A percentile compares a stretch with the other conserved stretches of the same genome.
phyloP scores from a whole-genome alignment of 2,113 vertebrate species.

The Holacanthus passer region DNA sequence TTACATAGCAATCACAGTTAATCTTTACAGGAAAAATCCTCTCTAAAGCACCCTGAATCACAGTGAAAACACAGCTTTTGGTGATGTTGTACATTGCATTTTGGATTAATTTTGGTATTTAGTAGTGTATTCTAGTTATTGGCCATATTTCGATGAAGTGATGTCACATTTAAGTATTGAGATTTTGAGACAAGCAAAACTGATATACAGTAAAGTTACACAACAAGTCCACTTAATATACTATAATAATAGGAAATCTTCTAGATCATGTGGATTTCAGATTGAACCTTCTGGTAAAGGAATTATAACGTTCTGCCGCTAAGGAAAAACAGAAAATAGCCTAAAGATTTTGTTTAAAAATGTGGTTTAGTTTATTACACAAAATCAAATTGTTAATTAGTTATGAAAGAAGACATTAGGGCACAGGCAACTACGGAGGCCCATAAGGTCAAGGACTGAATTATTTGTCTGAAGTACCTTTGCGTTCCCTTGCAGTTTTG shows the following conservation, averaged over 20 bases:
- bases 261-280: neutral
- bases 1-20: conserved; percentile 49
- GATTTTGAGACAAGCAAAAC: no score
- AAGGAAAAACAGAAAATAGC: neutral
- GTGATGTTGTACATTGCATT: conserved; percentile 17
- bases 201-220: neutral
- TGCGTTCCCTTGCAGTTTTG: neutral
- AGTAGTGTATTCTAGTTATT: conserved; percentile 15
- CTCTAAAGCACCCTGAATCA: conserved; percentile 15
- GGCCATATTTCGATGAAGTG: conserved; percentile 15
- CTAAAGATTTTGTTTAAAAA: no score
- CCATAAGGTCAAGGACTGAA: no score
- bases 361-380: neutral
- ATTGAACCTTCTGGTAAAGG: neutral
- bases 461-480: no score
- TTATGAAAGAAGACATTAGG: neutral
- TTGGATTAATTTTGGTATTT: conserved; percentile 21
- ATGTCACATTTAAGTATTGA: no score
- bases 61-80: conserved; percentile 27
- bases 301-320: no score
- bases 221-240: neutral
- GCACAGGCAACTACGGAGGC: neutral
- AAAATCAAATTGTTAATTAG: neutral
- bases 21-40: conserved; percentile 50
- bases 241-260: neutral